Evolutionary conservation across 2,888 invertebrate genomes (phyloP).

Genomic region (Drosophila merina): DNA sequence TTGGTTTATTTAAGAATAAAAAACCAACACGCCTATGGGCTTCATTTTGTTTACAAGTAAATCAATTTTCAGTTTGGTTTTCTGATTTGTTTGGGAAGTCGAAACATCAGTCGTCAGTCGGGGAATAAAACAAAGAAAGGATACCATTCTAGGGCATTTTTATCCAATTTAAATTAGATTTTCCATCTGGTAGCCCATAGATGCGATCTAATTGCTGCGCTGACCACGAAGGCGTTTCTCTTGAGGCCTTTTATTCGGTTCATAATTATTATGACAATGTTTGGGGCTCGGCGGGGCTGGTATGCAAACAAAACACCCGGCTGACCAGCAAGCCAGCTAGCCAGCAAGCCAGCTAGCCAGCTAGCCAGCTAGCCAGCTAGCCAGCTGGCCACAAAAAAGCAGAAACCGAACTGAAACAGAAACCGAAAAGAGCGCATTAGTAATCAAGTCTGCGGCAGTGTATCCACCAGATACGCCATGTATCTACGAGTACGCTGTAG

Average conservation of each 20-base stretch:
- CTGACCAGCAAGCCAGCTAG: conserved; percentile 54
- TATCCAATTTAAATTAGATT: conserved; percentile 27
- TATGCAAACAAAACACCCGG: conserved; percentile 74
- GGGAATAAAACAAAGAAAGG: conserved; percentile 27
- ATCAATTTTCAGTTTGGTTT: not conserved
- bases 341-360: conserved; percentile 48
- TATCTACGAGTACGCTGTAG: conserved; percentile 1
- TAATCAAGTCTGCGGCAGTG: conserved; percentile 65
- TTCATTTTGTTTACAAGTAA: conserved; percentile 1
- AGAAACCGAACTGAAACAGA: conserved; percentile 8
- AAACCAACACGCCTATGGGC: not conserved
- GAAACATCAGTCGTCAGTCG: conserved; percentile 9
- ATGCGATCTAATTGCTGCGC: conserved; percentile 59
- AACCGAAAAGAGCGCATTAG: conserved; percentile 34
- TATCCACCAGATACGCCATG: conserved; percentile 23
- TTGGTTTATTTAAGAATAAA: not conserved
- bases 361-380: conserved; percentile 60
- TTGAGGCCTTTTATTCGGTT: conserved; percentile 47
- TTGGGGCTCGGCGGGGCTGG: conserved; percentile 42
- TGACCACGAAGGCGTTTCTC: conserved; percentile 64
- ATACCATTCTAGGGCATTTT: conserved; percentile 25
- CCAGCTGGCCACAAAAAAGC: conserved; percentile 34
- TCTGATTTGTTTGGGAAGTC: conserved; percentile 17
- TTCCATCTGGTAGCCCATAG: conserved; percentile 24
- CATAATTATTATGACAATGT: conserved; percentile 79